A percentile compares a stretch with the other conserved stretches of the same genome.
Conservation (phyloP, 23 tunicate species). For the Halocynthia aurantium region DNA sequence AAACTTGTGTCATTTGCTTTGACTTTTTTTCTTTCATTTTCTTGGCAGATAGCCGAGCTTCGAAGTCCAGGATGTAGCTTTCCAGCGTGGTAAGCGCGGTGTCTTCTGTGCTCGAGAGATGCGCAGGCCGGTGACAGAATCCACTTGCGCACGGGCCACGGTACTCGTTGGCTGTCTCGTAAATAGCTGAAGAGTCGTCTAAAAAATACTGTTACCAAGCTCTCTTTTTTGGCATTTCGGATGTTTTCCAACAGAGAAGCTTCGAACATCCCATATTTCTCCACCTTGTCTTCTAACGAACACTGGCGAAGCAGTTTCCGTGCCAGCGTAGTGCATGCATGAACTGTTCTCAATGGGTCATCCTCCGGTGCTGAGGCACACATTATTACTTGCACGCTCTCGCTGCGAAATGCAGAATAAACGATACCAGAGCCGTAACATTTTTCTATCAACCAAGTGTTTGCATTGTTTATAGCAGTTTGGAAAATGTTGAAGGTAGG, state of each 20-base stretch:
- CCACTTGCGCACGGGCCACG: not conserved
- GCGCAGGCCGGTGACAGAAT: not conserved
- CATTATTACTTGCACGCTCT: not conserved
- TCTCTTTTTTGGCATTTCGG: not conserved
- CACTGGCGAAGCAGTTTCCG: not conserved
- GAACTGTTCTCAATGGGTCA: constrained; percentile 16
- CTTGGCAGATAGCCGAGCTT: not conserved
- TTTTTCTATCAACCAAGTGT: constrained; percentile 1
- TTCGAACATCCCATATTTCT: constrained; percentile 4
- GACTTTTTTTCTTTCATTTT: not conserved
- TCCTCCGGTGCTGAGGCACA: constrained; percentile 7
- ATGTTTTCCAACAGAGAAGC: constrained; percentile 6
- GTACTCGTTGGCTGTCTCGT: not conserved
- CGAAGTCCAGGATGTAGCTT: constrained; percentile 5
- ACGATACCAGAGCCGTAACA: constrained; percentile 6
- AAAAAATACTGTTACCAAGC: not conserved
- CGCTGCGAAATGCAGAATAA: not conserved
- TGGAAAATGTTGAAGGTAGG: not conserved
- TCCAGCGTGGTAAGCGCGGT: not conserved
- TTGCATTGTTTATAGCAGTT: not conserved
- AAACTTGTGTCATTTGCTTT: not conserved
- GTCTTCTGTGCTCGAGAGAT: not conserved
- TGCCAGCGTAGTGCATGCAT: not conserved
- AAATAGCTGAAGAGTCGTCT: not conserved
- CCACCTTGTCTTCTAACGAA: not conserved